These are phyloP conservation scores for Peromyscus aztecus DNA, from an alignment of 2,797 vertebrate species.

Conservation along the genomic window DNA sequence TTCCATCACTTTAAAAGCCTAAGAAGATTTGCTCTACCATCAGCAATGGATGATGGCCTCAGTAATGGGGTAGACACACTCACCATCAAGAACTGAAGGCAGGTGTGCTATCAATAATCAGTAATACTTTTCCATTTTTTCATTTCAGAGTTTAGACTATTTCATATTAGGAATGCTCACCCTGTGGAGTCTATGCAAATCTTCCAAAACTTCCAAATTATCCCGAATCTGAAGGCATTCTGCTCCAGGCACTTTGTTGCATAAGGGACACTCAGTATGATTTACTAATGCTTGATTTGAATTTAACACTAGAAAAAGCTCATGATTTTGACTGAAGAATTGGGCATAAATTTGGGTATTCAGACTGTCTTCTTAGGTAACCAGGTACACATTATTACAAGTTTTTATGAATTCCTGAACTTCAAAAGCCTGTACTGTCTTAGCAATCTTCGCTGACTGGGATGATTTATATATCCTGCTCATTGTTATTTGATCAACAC, in stretches of 20 bases:
- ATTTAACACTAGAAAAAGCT: not conserved
- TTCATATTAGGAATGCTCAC: not conserved
- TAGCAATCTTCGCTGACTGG: not conserved
- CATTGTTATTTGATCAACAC: conserved; percentile 51
- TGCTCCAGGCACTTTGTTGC: not conserved
- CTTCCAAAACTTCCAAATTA: not conserved
- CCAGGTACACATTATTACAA: not conserved
- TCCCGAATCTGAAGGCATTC: not conserved
- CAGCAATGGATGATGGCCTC: not conserved
- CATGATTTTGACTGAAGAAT: not conserved
- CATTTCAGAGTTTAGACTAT: not conserved
- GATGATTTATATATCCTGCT: not conserved
- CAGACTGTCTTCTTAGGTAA: not conserved
- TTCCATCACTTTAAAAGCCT: not conserved
- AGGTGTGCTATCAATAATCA: not conserved
- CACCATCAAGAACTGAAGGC: not conserved
- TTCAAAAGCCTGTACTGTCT: not conserved
- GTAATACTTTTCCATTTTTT: not conserved
- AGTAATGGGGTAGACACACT: not conserved
- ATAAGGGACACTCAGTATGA: too few species aligned
- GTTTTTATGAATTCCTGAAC: conserved; percentile 13
- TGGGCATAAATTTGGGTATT: not conserved
- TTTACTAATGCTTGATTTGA: not conserved
- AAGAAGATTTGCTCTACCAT: not conserved
- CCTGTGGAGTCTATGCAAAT: not conserved